Evolutionary conservation across 1,140 invertebrate species (phyloP).

Genomic region (Lepidurus apus): DNA sequence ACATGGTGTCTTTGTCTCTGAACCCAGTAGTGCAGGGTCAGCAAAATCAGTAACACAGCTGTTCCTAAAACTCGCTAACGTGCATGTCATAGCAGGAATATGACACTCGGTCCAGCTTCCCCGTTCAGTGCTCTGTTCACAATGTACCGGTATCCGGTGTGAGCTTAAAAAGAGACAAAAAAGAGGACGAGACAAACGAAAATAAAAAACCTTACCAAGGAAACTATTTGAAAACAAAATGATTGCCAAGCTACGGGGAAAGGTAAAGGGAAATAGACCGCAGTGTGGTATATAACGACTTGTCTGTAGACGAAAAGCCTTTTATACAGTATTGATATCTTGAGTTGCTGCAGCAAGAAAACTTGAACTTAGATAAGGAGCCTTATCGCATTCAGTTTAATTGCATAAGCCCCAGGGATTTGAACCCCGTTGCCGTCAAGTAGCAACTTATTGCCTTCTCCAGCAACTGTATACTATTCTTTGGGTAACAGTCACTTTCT

Average conservation of each 20-base stretch:
- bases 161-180: not conserved
- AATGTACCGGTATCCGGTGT: not conserved
- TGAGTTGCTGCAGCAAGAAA: no score
- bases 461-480: no score
- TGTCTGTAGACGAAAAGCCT: no score
- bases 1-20: not conserved
- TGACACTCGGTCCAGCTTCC: not conserved
- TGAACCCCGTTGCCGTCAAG: no score
- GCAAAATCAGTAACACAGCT: not conserved
- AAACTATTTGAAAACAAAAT: not conserved
- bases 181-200: not conserved
- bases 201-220: not conserved
- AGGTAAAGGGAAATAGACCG: not conserved
- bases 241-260: constrained; percentile 2
- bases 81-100: not conserved
- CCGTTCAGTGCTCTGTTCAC: not conserved
- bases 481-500: no score
- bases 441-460: no score
- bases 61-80: not conserved
- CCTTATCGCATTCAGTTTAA: no score
- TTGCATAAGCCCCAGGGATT: no score
- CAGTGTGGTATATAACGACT: not conserved
- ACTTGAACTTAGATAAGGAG: no score
- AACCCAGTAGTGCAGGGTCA: not conserved
- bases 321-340: no score